Evolutionary conservation across 2,888 invertebrate genomes (phyloP), one percentile per base, ranked within the genome.

Genomic region (Xylophagus ater): DNA sequence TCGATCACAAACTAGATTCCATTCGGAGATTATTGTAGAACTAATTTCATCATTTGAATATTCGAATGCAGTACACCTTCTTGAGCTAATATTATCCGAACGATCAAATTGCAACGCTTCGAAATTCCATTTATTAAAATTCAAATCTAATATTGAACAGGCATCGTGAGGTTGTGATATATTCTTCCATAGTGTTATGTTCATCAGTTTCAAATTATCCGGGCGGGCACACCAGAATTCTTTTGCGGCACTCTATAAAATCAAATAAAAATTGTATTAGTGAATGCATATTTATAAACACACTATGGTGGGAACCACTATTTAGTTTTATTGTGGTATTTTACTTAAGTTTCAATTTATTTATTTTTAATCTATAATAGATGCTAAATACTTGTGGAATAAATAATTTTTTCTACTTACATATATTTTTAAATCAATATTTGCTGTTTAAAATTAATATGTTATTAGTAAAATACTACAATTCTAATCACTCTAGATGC

Each of bases 171-270:
- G 63, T 52, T 72, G 72, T 15, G 69, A 72, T 24, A 68, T 54
- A 50, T 71, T 69, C 30, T 57, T 66, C 76, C 75, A 76, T n/a
- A 57, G 47, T 1, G 51, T 46, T 1, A 63, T 52, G 29, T 61
- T 52, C 25, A 72, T 55, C 40, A 62, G 49, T 26, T 49, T 40
- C 43, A 70, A 61, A 31, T 59, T 51, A 2, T 52, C 47, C 0
- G 74, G 71, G 7, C 69, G 54, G 5, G 71, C 67, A 51, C 76
- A 77, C 75, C 75, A 75, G 47, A 62, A 69, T 40, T 70, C 66
- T 39, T 67, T 60, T 36, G 65, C 58, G 4, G 66, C 62, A 1
- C 71, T 67, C 60, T 71, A n/a, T n/a, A 66, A 47, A 50, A 49
- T 4, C 8, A 5, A 31, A 18, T n/a, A 31, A 18, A 5, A 18